These are phyloP conservation scores for Pseudorhombus dupliciocellatus DNA, from an alignment of 2,113 vertebrate genomes.

Conservation along the genomic window DNA sequence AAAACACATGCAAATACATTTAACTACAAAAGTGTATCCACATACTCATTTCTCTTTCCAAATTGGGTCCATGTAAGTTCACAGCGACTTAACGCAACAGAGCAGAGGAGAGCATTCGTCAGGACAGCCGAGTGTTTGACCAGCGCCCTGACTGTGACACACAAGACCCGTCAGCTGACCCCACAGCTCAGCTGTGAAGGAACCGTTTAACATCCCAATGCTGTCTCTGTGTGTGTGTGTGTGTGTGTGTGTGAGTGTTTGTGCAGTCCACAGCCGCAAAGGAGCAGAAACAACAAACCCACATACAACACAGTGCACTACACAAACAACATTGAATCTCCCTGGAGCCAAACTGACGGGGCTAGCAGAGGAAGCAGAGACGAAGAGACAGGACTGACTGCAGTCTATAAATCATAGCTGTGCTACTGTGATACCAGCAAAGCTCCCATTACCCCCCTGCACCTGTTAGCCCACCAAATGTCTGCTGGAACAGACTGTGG, in stretches of 20 bases:
- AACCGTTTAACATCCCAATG: slow-evolving; percentile 30
- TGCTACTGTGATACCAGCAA: slow-evolving; percentile 34
- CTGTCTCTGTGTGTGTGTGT: slow-evolving; percentile 18
- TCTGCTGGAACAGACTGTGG: slow-evolving; percentile 13
- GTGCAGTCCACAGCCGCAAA: slow-evolving; percentile 31
- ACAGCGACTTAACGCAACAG: slow-evolving; percentile 43
- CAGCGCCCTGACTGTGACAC: slow-evolving; percentile 36
- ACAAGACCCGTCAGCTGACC: slow-evolving; percentile 43
- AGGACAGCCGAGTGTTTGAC: slow-evolving; percentile 50
- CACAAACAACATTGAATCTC: slow-evolving; percentile 55
- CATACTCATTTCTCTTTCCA: slow-evolving; percentile 30
- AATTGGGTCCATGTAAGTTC: slow-evolving; percentile 45
- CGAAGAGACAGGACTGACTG: slow-evolving; percentile 33
- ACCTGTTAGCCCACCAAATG: slow-evolving; percentile 54
- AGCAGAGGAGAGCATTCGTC: slow-evolving; percentile 60
- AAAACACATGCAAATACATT: slow-evolving; percentile 5
- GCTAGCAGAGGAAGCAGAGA: slow-evolving; percentile 35
- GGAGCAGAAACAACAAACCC: slow-evolving; percentile 56
- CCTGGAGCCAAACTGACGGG: slow-evolving; percentile 51
- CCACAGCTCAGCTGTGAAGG: slow-evolving; percentile 31
- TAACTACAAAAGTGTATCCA: slow-evolving; percentile 9
- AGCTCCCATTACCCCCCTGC: slow-evolving; percentile 34
- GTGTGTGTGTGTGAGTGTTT: slow-evolving; percentile 16
- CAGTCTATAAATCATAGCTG: slow-evolving; percentile 65
- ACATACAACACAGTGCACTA: slow-evolving; percentile 50